Evolutionary conservation across 2,888 invertebrate genomes (phyloP), one percentile per base, ranked within the genome.

Genomic region (Harmothoe impar): DNA sequence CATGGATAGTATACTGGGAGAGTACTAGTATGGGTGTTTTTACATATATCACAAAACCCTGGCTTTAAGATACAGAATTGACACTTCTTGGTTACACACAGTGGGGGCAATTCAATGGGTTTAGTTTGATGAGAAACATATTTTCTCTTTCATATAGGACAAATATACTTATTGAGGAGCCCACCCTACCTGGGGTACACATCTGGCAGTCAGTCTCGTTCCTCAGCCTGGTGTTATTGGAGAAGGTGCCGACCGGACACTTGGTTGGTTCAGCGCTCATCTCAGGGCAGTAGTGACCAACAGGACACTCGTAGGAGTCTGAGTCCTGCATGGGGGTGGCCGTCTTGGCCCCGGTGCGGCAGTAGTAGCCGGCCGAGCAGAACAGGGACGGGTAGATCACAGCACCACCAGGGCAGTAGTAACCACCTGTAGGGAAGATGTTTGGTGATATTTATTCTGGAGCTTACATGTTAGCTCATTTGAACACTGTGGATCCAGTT

Each of bases 291-390:
- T 95, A 95, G 90, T 94, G 94, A 29, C 95, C 95, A 3, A 93
- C 93, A 68, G 95, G 95, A 92, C 95, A 95, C 54, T 93, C 93
- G 90, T 95, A 91, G 0, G 95, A 95, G 90, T 94, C 92, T 0
- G 77, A 7, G 56, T 91, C 92, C 89, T 95, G 94, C 52, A 86
- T 92, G 0, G 95, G 95, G 10, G 94, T 93, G 7, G 95, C 94
- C 10, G 94, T 93, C 90, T 91, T 89, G 0, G 95, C 94, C 15
- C 94, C 94, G 29, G 92, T 92, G 51, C 93, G 93, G 90, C 95
- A 95, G 92, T 94, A 95, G 89, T 90, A 94, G 0, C 95, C 95
- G 0, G 94, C 94, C 15, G 94, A 94, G 92, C 95, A 95, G 43
- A 92, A 92, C 72, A 94, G 91, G 85, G 92, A 88, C 10, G 95